Evolutionary conservation across 2,888 invertebrate species (phyloP).

Genomic region (Fragum whitleyi): DNA sequence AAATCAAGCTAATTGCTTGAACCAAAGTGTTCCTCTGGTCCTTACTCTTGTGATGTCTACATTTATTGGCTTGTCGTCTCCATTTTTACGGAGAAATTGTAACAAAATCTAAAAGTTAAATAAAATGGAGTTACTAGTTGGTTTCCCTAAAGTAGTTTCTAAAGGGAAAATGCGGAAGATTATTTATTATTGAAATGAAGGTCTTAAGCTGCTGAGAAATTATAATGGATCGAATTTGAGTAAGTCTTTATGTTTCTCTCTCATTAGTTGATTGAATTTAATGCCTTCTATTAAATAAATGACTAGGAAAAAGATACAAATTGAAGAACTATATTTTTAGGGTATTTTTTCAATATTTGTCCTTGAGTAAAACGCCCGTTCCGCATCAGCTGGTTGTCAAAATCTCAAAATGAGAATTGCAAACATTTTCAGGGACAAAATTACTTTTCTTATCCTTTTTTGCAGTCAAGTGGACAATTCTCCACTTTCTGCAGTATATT

Average conservation of each 20-base stretch:
- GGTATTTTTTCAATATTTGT: constrained; percentile 13
- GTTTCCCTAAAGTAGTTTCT: constrained; percentile 39
- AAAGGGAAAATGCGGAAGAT: neutral
- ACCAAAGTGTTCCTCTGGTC: constrained; percentile 79
- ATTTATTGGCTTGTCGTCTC: constrained; percentile 69
- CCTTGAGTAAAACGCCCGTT: constrained; percentile 7
- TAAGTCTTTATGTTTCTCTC: too few species aligned
- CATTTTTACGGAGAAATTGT: constrained; percentile 59
- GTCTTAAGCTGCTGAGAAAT: too few species aligned
- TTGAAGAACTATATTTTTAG: neutral
- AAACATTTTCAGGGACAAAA: too few species aligned
- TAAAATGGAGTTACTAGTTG: constrained; percentile 50
- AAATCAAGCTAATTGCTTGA: constrained; percentile 76
- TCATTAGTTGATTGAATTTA: too few species aligned
- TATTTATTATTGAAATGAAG: too few species aligned
- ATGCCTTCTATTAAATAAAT: too few species aligned
- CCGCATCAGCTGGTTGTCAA: constrained; percentile 45
- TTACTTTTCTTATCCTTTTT: too few species aligned
- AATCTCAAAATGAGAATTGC: constrained; percentile 6
- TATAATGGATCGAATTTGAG: too few species aligned
- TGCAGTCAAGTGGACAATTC: too few species aligned
- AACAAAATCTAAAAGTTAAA: constrained; percentile 49
- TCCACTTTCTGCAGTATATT: too few species aligned
- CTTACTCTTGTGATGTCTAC: constrained; percentile 70
- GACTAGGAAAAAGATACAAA: too few species aligned